Conservation (phyloP, 2,113 vertebrate species). For the Callopanchax toddi region DNA sequence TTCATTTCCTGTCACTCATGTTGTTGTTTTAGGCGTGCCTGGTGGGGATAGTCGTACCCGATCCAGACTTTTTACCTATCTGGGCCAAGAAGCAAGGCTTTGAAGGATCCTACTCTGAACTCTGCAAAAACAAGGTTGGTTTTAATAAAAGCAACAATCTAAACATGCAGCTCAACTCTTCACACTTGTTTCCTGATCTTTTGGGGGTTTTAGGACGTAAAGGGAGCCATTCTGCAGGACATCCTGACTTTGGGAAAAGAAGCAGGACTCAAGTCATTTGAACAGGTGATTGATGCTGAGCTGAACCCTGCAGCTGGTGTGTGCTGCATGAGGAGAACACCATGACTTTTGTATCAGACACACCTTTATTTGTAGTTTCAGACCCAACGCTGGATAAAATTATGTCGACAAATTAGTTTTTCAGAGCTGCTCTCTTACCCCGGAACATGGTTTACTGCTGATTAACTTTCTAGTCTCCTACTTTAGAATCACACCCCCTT, state of each 20-base stretch:
- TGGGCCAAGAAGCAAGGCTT: constrained; percentile 90
- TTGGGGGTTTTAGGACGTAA: constrained; percentile 82
- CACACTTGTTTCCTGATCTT: background rate
- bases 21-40: constrained; percentile 85
- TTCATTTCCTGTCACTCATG: background rate
- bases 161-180: background rate
- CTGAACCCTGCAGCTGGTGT: no score
- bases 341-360: no score
- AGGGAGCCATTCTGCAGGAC: constrained; percentile 88
- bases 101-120: constrained; percentile 85
- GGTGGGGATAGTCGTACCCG: constrained; percentile 90
- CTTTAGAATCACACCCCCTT: no score
- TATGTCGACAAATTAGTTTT: no score
- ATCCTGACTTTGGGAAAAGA: constrained; percentile 88
- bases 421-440: no score
- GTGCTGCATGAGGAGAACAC: no score
- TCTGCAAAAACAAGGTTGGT: constrained; percentile 88
- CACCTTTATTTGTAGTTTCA: no score
- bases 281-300: constrained; percentile 87
- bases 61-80: constrained; percentile 82
- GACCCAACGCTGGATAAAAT: no score
- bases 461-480: no score
- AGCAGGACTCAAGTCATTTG: constrained; percentile 92
- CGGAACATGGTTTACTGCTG: no score
- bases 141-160: background rate